Conservation (phyloP, 2,797 vertebrate genomes). For the Geotria australis region DNA sequence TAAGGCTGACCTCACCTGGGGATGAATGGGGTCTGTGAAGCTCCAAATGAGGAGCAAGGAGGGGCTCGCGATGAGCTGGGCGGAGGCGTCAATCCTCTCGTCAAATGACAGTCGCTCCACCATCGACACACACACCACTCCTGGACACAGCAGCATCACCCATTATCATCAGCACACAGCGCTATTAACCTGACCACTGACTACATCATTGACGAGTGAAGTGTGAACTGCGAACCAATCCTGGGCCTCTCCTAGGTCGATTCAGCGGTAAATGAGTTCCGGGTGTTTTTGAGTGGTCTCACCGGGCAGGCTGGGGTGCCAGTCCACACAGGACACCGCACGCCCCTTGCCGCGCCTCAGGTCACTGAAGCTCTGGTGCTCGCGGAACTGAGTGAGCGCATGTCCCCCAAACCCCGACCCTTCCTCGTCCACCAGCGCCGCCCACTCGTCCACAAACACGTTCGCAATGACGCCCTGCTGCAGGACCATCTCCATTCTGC, state of each 20-base stretch:
- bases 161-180: too few relatives aligned
- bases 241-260: too few relatives aligned
- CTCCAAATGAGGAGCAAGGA: constrained; percentile 45
- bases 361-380: constrained; percentile 35
- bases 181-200: too few relatives aligned
- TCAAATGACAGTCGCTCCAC: constrained; percentile 11
- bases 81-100: constrained; percentile 11
- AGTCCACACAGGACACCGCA: constrained; percentile 30
- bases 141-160: constrained; percentile 10
- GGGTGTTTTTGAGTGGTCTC: constrained; percentile 2
- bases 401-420: constrained; percentile 11
- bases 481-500: constrained; percentile 31
- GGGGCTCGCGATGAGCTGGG: constrained; percentile 11
- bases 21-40: constrained; percentile 27
- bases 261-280: too few relatives aligned
- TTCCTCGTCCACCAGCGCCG: constrained; percentile 18
- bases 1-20: constrained; percentile 23
- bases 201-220: too few relatives aligned
- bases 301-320: constrained; percentile 62
- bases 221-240: too few relatives aligned
- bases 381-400: constrained; percentile 19
- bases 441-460: constrained; percentile 39
- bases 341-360: constrained; percentile 22
- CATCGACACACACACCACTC: constrained; percentile 38
- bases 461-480: constrained; percentile 56